A percentile compares a stretch with the other conserved stretches of the same genome.
These are phyloP conservation scores for Leucosticte australis DNA, from an alignment of 2,113 vertebrate genomes.

Conservation along the genomic window DNA sequence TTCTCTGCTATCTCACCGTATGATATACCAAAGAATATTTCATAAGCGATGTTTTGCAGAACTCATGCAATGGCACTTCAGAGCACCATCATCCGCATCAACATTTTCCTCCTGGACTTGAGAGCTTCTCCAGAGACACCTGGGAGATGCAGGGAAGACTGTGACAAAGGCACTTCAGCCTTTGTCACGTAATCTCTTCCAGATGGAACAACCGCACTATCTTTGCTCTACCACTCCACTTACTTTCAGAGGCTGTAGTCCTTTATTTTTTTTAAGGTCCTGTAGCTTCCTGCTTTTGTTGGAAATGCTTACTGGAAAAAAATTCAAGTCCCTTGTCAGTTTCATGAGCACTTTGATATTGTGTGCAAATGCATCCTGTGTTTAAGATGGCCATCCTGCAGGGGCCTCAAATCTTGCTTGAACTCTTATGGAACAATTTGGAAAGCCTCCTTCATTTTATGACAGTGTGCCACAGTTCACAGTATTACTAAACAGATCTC, in stretches of 20 bases:
- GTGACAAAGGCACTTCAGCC: background rate
- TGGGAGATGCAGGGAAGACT: background rate
- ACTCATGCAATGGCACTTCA: background rate
- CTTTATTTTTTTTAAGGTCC: background rate
- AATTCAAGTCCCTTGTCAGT: background rate
- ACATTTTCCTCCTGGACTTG: background rate
- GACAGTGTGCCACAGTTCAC: background rate
- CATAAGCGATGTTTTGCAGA: background rate
- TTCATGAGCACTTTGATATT: background rate
- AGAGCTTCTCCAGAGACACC: background rate
- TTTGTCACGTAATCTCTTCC: background rate
- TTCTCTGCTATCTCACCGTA: background rate
- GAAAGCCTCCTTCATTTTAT: background rate
- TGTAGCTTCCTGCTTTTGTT: background rate
- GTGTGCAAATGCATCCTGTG: background rate
- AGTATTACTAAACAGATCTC: background rate
- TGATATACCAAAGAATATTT: background rate
- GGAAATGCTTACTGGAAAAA: background rate
- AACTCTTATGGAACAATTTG: background rate
- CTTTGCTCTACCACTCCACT: background rate
- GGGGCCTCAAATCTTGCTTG: background rate
- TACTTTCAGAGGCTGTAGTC: background rate
- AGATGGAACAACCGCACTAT: background rate
- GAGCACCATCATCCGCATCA: fast-evolving
- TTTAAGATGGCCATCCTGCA: background rate